Percentiles rank a stretch among this genome's conserved stretches.
Evolutionary conservation across 2,113 vertebrate species (phyloP).

Genomic region (Hydrochoerus hydrochaeris): DNA sequence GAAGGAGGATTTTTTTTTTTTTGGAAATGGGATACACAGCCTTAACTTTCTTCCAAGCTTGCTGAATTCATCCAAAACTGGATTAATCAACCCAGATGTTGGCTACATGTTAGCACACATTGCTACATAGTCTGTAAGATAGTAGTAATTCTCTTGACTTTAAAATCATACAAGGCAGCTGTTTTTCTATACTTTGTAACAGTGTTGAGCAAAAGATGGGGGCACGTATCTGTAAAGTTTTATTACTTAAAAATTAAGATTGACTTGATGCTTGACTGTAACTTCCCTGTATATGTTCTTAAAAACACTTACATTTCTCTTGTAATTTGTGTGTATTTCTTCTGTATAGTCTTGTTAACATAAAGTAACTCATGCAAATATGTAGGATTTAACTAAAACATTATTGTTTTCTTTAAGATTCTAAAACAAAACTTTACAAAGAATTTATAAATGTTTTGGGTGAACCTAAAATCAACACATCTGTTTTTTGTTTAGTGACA

Average conservation of each 20-base stretch:
- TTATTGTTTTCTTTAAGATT: conserved; percentile 64
- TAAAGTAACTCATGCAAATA: conserved; percentile 50
- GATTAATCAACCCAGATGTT: conserved; percentile 3
- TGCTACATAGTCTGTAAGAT: conserved; percentile 49
- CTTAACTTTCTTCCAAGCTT: background rate
- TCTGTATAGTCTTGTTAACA: conserved; percentile 59
- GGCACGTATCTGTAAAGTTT: conserved; percentile 44
- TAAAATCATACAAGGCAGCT: conserved; percentile 5
- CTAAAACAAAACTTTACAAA: conserved; percentile 68
- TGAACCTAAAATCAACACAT: conserved; percentile 68
- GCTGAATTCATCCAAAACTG: background rate
- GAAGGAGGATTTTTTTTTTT: background rate
- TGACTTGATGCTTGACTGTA: conserved; percentile 18
- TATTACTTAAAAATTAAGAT: conserved; percentile 1
- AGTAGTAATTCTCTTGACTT: conserved; percentile 35
- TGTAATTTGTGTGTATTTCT: conserved; percentile 22
- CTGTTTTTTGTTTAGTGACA: conserved; percentile 75
- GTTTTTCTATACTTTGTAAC: conserved; percentile 64
- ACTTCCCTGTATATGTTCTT: background rate
- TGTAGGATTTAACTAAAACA: conserved; percentile 46
- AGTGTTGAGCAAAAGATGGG: background rate
- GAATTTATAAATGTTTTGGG: conserved; percentile 72
- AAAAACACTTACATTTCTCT: background rate
- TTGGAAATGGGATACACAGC: background rate
- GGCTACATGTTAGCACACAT: background rate